Conservation (phyloP, 30 jellyfish, hydroid and myxozoan genomes). For the Aurelia sp. region DNA sequence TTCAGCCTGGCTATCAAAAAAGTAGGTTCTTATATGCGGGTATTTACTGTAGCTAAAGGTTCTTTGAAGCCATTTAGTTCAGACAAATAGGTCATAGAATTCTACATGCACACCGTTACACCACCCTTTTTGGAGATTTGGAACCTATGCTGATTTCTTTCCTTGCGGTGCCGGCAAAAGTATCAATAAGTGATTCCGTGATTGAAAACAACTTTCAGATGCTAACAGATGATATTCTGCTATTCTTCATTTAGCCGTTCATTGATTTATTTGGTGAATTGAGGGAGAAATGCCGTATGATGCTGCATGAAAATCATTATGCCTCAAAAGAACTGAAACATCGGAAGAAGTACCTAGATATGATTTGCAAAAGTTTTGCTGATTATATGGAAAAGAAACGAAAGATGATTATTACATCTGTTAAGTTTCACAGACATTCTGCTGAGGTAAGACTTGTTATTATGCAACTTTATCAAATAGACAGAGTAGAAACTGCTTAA, state of each 20-base stretch:
- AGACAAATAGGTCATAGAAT: no score
- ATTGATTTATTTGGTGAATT: slow-evolving; percentile 68
- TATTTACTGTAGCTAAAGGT: no score
- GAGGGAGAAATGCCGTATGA: slow-evolving; percentile 61
- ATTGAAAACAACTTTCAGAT: neutral
- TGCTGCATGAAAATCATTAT: slow-evolving; percentile 72
- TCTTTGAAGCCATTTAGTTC: no score
- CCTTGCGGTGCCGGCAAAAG: neutral
- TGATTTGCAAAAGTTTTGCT: slow-evolving; percentile 79
- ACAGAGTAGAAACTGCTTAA: no score
- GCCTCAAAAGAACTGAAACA: slow-evolving; percentile 74
- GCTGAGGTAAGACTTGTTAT: slow-evolving; percentile 39
- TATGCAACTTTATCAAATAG: no score
- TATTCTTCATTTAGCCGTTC: slow-evolving; percentile 49
- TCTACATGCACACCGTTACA: no score
- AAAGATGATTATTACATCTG: slow-evolving; percentile 54
- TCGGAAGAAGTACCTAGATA: slow-evolving; percentile 70
- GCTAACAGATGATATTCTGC: neutral
- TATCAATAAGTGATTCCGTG: neutral
- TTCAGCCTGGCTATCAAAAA: no score
- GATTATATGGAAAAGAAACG: slow-evolving; percentile 79
- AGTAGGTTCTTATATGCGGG: no score
- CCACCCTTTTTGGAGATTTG: no score
- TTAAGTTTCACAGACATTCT: slow-evolving; percentile 71
- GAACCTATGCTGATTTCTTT: no score